These are phyloP conservation scores for Myotis brandtii DNA, from an alignment of 2,113 vertebrate genomes.

Conservation along the genomic window DNA sequence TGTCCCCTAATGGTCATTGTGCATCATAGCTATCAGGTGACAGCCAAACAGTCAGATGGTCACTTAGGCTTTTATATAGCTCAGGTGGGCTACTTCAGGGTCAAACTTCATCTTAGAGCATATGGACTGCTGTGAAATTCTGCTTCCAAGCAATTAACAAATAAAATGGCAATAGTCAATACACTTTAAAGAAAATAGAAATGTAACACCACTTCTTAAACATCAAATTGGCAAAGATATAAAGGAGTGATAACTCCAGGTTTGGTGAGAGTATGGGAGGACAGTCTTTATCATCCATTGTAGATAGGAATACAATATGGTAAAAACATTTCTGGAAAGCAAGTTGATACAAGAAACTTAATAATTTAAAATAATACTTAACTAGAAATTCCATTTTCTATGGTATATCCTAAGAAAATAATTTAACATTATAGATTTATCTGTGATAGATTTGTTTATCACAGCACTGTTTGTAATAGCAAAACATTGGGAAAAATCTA, in stretches of 20 bases:
- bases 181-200: background rate
- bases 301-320: background rate
- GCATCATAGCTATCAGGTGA: no score
- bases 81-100: background rate
- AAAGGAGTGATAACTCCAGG: background rate
- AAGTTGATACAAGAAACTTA: background rate
- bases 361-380: constrained; percentile 26
- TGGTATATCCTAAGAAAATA: background rate
- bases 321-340: constrained; percentile 42
- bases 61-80: no score
- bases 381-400: background rate
- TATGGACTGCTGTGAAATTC: background rate
- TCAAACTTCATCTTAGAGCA: background rate
- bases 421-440: background rate
- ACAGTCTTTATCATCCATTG: background rate
- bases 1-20: no score
- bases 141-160: background rate
- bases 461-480: background rate
- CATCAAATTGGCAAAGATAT: background rate
- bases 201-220: background rate
- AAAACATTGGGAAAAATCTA: background rate
- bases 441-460: constrained; percentile 20
- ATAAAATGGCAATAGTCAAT: background rate
- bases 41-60: no score
- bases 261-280: background rate